A percentile compares a stretch with the other conserved stretches of the same genome.
These are phyloP conservation scores for Pteronura brasiliensis DNA, from an alignment of 2,113 vertebrate genomes.

Conservation along the genomic window DNA sequence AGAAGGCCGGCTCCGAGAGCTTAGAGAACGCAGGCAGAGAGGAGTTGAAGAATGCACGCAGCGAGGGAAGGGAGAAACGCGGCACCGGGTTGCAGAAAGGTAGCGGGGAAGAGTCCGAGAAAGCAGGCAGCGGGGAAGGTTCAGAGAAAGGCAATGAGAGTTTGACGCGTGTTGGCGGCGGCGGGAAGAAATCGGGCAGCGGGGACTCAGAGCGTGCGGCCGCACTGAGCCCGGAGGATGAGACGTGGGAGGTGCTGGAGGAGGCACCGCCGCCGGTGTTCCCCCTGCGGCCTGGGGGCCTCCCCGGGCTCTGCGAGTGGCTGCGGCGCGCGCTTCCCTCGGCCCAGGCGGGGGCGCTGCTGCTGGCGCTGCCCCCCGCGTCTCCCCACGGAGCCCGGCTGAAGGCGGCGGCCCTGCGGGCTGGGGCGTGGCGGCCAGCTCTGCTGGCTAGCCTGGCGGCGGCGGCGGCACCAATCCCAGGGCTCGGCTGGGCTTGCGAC, in stretches of 20 bases:
- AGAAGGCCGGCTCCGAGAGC: neutral
- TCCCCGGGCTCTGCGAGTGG: slow-evolving; percentile 62
- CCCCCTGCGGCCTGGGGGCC: slow-evolving; percentile 58
- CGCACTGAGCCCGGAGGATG: neutral
- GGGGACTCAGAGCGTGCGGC: neutral
- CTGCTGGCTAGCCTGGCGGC: slow-evolving; percentile 78
- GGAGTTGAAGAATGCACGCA: neutral
- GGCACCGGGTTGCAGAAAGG: slow-evolving; percentile 63
- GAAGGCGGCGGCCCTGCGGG: slow-evolving; percentile 73
- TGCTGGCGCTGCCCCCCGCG: slow-evolving; percentile 75
- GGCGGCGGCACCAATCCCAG: slow-evolving; percentile 63
- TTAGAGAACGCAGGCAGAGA: neutral
- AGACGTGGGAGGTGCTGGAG: slow-evolving; percentile 70
- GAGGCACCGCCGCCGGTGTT: slow-evolving; percentile 56
- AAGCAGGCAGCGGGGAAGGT: slow-evolving; percentile 39
- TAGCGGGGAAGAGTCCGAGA: slow-evolving; percentile 26
- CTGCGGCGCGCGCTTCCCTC: slow-evolving; percentile 56
- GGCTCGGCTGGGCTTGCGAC: slow-evolving; percentile 77
- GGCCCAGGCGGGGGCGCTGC: slow-evolving; percentile 68
- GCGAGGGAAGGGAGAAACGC: slow-evolving; percentile 37
- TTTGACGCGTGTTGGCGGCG: neutral
- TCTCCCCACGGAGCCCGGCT: slow-evolving; percentile 53
- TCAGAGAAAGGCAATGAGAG: slow-evolving; percentile 25
- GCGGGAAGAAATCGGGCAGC: neutral
- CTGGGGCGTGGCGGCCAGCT: slow-evolving; percentile 78